Percentiles rank a stretch among this genome's conserved stretches.
Conservation (phyloP, 2,797 vertebrate genomes). For the Hirundo rustica region DNA sequence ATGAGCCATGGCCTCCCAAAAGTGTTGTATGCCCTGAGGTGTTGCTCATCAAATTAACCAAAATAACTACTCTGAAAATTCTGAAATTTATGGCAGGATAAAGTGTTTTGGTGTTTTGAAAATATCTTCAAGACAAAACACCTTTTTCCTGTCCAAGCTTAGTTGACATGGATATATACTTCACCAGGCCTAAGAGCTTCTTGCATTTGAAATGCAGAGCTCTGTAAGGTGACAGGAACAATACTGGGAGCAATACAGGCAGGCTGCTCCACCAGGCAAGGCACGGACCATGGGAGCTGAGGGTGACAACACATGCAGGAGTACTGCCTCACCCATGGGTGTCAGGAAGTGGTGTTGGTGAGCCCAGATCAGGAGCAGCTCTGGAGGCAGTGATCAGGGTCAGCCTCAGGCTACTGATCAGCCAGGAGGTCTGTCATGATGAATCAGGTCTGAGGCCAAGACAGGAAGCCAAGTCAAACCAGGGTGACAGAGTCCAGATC, state of each 20-base stretch:
- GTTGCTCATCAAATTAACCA: background rate
- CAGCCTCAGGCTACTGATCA: background rate
- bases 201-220: background rate
- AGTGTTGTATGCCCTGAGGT: background rate
- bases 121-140: background rate
- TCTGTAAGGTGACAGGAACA: background rate
- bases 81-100: background rate
- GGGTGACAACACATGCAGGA: background rate
- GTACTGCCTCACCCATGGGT: rapidly evolving
- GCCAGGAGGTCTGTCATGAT: background rate
- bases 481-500: background rate
- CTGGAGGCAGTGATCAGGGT: background rate
- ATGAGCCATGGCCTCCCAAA: background rate
- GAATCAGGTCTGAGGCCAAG: background rate
- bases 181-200: background rate
- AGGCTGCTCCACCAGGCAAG: background rate
- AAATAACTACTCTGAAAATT: background rate
- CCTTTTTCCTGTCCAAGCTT: background rate
- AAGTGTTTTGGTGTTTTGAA: background rate
- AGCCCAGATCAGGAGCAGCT: background rate
- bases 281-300: background rate
- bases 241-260: background rate
- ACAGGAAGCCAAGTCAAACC: background rate
- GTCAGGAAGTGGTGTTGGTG: background rate
- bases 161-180: background rate